Evolutionary conservation across 1,140 invertebrate genomes (phyloP).

Genomic region (Battus philenor): DNA sequence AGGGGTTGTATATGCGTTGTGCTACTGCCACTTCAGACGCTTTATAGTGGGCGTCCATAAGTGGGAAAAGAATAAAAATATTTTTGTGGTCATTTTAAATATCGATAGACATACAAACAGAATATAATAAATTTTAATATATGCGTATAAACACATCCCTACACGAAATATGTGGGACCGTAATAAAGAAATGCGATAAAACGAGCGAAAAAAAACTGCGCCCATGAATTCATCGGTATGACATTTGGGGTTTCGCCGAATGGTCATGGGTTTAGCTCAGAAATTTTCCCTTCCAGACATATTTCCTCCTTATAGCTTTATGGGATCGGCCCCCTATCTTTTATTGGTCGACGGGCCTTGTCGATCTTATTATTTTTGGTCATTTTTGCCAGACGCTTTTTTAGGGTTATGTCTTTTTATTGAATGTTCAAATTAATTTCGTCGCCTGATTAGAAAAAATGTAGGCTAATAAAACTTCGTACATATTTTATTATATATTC

Average conservation of each 20-base stretch:
- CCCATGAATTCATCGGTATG: conserved; percentile 74
- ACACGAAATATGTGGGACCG: conserved; percentile 52
- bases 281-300: conserved; percentile 56
- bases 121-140: too few species aligned
- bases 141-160: too few species aligned
- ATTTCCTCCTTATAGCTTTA: conserved; percentile 71
- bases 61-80: too few species aligned
- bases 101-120: too few species aligned
- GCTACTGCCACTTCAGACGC: too few species aligned
- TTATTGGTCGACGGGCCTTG: conserved; percentile 63
- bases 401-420: conserved; percentile 52
- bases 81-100: too few species aligned
- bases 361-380: conserved; percentile 57
- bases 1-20: too few species aligned
- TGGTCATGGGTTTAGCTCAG: conserved; percentile 59
- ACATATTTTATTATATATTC: too few species aligned
- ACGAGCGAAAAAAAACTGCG: conserved; percentile 61
- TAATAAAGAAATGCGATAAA: conserved; percentile 73
- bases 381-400: conserved; percentile 37
- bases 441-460: too few species aligned
- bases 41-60: too few species aligned
- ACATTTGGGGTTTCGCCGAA: conserved; percentile 64
- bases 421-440: too few species aligned
- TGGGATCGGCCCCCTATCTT: conserved; percentile 55
- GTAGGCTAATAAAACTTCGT: too few species aligned